Evolutionary conservation across 2,797 vertebrate species (phyloP).

Genomic region (Lophius americanus): DNA sequence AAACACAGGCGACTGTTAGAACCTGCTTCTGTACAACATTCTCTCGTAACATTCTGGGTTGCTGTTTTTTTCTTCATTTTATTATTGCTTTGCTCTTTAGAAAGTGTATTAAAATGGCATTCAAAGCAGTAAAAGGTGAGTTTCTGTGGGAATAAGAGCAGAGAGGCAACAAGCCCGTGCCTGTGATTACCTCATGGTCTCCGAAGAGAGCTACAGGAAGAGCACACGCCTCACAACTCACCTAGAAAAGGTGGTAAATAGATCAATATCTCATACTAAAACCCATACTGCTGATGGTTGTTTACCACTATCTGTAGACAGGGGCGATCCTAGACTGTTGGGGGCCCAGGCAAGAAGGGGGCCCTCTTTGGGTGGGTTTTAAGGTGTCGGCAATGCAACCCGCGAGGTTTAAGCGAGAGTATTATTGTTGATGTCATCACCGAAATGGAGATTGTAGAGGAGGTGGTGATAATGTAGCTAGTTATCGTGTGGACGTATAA

Average conservation of each 20-base stretch:
- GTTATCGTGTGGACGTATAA: no score
- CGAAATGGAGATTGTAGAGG: no score
- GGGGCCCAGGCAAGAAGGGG: no score
- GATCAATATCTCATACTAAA: background rate
- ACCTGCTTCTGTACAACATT: background rate
- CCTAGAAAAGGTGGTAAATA: background rate
- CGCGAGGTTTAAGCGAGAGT: no score
- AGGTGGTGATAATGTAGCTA: no score
- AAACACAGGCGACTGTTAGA: constrained; percentile 21
- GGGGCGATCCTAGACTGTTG: no score
- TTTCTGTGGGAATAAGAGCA: constrained; percentile 46
- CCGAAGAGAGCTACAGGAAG: constrained; percentile 31
- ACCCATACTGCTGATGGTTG: background rate
- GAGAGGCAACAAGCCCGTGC: constrained; percentile 49
- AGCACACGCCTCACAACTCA: constrained; percentile 44
- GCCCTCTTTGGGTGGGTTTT: no score
- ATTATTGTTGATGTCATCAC: no score
- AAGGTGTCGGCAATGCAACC: no score
- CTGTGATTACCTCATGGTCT: constrained; percentile 39
- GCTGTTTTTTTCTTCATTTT: no score
- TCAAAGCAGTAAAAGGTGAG: constrained; percentile 42
- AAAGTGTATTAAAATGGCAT: background rate
- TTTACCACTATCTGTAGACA: background rate
- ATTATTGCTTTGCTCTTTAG: no score
- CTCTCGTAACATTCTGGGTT: background rate